Evolutionary conservation across 2,888 invertebrate species (phyloP), one percentile per base, ranked within the genome.

Genomic region (Halictus quadricinctus): DNA sequence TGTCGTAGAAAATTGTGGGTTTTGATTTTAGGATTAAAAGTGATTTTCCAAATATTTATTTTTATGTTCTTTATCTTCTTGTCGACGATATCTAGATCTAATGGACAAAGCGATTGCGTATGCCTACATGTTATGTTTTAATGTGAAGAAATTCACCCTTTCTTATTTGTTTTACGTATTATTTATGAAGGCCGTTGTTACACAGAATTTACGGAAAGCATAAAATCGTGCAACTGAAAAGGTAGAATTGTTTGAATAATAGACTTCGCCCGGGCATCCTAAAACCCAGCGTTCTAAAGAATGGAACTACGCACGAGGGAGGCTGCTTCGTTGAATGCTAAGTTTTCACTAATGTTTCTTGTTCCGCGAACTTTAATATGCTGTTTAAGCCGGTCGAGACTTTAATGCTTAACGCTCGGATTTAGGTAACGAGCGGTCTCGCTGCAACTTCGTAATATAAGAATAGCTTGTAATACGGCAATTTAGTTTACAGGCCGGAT

Each of bases 301-400:
- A 84, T 75, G 84, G 76, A 81, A 88, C 86, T 80, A 79, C 18
- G 60, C 78, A 60, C 80, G 78, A 76, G 89, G 80, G 82, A 81
- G 74, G 70, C 36, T 54, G 58, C 77, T 54, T 76, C 79, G 81
- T 89, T 90, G 84, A 84, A 88, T 54, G 79, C 76, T 79, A 93
- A 94, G 94, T 94, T 94, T 94, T 93, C 94, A 93, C 93, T 94
- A 94, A 94, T 94, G 94, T 92, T 91, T 89, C 94, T 94, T 94
- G 94, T 94, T 94, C 89, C 87, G 90, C 88, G 90, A 90, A 91
- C 89, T 91, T 91, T 94, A 94, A 94, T 93, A 91, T 86, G 87
- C 90, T 91, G 88, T 87, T 92, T 93, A 93, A 93, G 91, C 92
- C 91, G 79, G 80, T 84, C 79, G 85, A 83, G 90, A 87, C 90